Conservation (phyloP, 1,140 invertebrate genomes). For the Pogonognathellus flavescens region DNA sequence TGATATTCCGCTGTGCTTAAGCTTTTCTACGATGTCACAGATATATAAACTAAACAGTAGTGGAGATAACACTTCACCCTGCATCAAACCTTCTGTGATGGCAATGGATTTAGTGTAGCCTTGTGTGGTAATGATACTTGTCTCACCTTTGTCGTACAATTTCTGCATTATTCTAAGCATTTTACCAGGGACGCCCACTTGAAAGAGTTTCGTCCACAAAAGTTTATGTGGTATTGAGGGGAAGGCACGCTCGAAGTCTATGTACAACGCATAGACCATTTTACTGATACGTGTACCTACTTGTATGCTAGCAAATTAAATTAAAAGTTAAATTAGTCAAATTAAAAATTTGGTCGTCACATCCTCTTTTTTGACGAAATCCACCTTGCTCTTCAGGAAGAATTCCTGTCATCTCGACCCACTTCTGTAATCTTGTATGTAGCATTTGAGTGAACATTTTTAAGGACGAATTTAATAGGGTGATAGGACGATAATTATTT, state of each 20-base stretch:
- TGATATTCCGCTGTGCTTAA: not conserved
- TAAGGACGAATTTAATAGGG: not conserved
- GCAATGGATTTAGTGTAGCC: not conserved
- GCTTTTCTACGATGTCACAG: constrained; percentile 53
- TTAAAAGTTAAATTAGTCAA: too few relatives aligned
- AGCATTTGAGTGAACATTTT: constrained; percentile 3
- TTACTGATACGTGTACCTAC: not conserved
- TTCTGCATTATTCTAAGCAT: constrained; percentile 27
- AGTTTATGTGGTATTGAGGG: constrained; percentile 38
- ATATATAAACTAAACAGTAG: constrained; percentile 65
- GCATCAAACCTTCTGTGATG: constrained; percentile 64
- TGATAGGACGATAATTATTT: not conserved
- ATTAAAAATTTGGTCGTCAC: constrained; percentile 66
- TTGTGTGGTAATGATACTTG: not conserved
- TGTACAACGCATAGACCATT: constrained; percentile 51
- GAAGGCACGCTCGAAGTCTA: constrained; percentile 57
- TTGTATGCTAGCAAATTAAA: constrained; percentile 22
- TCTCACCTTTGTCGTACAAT: not conserved
- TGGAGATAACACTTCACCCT: constrained; percentile 66
- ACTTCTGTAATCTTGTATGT: not conserved
- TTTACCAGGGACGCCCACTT: constrained; percentile 42
- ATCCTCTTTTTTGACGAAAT: constrained; percentile 63
- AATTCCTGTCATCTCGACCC: constrained; percentile 23
- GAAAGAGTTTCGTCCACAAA: constrained; percentile 50
- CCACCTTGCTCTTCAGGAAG: constrained; percentile 67